Base-by-base conservation (phyloP, 1,140 invertebrate species). In the Metaphire vulgaris region DNA sequence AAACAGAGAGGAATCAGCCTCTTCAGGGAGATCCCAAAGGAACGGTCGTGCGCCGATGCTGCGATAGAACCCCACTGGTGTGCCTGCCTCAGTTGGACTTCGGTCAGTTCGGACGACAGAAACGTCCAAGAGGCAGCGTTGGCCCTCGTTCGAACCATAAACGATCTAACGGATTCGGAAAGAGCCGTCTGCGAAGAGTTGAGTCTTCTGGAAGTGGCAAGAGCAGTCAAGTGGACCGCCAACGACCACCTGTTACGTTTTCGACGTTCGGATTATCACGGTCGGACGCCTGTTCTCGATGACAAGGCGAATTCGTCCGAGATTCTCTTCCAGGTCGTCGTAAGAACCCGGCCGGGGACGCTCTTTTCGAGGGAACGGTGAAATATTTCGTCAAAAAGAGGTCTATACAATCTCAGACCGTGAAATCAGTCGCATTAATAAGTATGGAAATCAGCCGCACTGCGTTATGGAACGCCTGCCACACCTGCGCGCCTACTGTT, bases 11-110 rank as follows among this genome's bases (percentile, higher is more conserved):
- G 89, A 0, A 88, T 93, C 41, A 92, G 90, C 70, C 86, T 94
- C 29, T 91, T 94, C 81, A 81, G 78, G n/a, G 77, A 82, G 75
- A 84, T 88, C 31, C 84, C 87, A 12, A 88, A 90, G 78, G 89
- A 91, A 68, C 88, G 94, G 68, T 92, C 91, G 1, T 97, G 95
- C 83, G 88, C 89, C 21, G 90, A 95, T 84, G 95, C 95, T 2
- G 92, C 90, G 33, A 94, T 97, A 72, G 92, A 94, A 82, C 91
- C 94, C 0, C 95, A 97, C 85, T 98, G 95, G 95, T 98, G 96
- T 82, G 91, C 93, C 26, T 98, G 95, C 82, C 87, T 96, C 1
- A 89, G 89, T 2, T 96, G 93, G 92, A 82, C 90, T 79, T 81
- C 87, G 78, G 83, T 91, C 0, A 56, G 21, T 12, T 56, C 41